Base-by-base conservation (phyloP, 2,888 invertebrate species). In the Tenthredo notha region DNA sequence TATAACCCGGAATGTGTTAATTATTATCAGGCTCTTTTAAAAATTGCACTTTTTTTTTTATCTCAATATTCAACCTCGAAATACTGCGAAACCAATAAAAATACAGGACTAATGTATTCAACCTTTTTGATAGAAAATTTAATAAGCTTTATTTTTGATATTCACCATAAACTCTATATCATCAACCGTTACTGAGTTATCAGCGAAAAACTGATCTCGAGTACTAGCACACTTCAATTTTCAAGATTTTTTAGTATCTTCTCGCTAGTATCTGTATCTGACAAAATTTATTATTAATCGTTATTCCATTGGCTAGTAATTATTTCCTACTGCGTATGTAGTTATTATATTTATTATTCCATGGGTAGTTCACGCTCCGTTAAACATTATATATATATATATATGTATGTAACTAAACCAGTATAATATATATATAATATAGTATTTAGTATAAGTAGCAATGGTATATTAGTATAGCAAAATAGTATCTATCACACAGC, bases 301-400 rank as follows among this genome's bases (percentile, higher is more conserved):
- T 54, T 0, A n/a, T n/a, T 6, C 1, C 1, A 54, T 54, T 54
- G 54, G n/a, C 54, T 21, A n/a, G 25, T 74, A 74, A 74, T 74
- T 74, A 25, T 43, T 43, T 54, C 54, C n/a, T 54, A 54, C 54
- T n/a, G 54, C 54, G 54, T 54, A 54, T n/a, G n/a, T 54, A 54
- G 54, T 6, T n/a, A 54, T 54, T 54, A 54, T 15, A 67, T 67
- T 25, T 74, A 12, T 74, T 25, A 74, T 74, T 74, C 25, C 40
- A 25, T 25, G 25, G 61, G 61, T 33, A 7, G 72, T 74, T 74
- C 43, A 74, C 74, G 74, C 21, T 74, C 74, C 21, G 25, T 4
- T 74, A 25, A 74, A 15, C 25, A 47, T 47, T 43, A 43, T 9
- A 5, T 6, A 37, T 37, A 37, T 2, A 72, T 72, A 12, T 47